A percentile compares a stretch with the other conserved stretches of the same genome.
These are phyloP conservation scores for Manis pentadactyla DNA, from an alignment of 2,797 vertebrate species.

Conservation along the genomic window DNA sequence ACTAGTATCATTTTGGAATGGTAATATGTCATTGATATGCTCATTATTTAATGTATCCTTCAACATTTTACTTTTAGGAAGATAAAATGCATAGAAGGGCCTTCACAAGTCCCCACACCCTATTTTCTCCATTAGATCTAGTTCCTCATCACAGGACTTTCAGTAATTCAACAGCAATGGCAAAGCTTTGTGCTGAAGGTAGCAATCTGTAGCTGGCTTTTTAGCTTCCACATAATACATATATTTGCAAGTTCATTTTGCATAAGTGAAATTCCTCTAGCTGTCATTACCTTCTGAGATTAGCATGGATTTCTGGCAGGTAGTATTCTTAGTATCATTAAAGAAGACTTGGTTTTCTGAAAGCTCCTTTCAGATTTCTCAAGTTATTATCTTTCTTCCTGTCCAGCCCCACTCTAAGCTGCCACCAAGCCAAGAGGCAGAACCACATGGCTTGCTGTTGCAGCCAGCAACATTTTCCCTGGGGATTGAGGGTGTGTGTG, in stretches of 20 bases:
- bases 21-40: not conserved
- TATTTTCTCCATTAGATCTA: not conserved
- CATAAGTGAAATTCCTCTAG: not conserved
- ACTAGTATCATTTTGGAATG: not conserved
- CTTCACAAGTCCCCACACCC: not conserved
- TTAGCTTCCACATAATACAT: not conserved
- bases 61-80: not conserved
- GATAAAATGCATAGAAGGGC: not conserved
- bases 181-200: not conserved
- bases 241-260: not conserved
- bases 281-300: not conserved
- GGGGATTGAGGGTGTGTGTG: not conserved
- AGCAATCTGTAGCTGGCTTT: not conserved
- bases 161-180: not conserved
- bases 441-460: not conserved
- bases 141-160: not conserved
- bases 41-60: not conserved
- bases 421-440: not conserved
- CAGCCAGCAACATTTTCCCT: not conserved
- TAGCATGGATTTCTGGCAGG: conserved; percentile 3
- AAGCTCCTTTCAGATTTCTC: not conserved
- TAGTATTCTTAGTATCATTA: conserved; percentile 29
- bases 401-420: not conserved
- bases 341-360: conserved; percentile 27
- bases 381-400: conserved; percentile 9